A percentile compares a stretch with the other conserved stretches of the same genome.
Evolutionary conservation across 2,113 vertebrate species (phyloP).

Genomic region (Junco hyemalis): DNA sequence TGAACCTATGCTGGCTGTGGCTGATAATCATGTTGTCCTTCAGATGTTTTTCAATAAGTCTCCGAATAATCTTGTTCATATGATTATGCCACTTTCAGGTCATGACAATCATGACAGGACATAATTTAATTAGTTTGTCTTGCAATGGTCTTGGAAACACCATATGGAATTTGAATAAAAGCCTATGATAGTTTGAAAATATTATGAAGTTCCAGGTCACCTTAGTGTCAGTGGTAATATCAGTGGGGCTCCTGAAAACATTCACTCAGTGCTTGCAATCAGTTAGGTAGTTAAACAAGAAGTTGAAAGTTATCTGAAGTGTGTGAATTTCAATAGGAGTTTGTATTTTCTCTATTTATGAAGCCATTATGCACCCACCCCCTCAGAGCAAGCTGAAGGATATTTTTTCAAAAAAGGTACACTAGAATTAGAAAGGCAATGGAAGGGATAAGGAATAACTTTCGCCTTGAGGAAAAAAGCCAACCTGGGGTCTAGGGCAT

Average conservation of each 20-base stretch:
- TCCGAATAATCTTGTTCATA: background rate
- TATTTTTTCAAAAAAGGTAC: background rate
- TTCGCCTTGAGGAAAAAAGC: background rate
- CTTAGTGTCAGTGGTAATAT: background rate
- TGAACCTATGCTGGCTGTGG: background rate
- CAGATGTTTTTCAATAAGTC: background rate
- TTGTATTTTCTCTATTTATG: background rate
- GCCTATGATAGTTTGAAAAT: background rate
- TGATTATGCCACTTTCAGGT: background rate
- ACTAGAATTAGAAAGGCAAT: background rate
- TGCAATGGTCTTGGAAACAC: background rate
- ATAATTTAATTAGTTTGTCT: conserved; percentile 22
- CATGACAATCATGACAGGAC: background rate
- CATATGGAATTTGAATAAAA: background rate
- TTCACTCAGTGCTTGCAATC: background rate
- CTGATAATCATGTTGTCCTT: background rate
- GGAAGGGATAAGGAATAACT: background rate
- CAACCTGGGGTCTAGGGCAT: background rate
- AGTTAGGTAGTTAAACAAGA: background rate
- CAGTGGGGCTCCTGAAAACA: background rate
- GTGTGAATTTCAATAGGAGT: background rate
- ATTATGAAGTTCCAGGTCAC: background rate
- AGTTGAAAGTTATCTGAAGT: background rate
- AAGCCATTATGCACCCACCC: background rate
- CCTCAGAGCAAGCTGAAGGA: background rate